Conservation (phyloP, 2,113 vertebrate species). For the Neotoma lepida region DNA sequence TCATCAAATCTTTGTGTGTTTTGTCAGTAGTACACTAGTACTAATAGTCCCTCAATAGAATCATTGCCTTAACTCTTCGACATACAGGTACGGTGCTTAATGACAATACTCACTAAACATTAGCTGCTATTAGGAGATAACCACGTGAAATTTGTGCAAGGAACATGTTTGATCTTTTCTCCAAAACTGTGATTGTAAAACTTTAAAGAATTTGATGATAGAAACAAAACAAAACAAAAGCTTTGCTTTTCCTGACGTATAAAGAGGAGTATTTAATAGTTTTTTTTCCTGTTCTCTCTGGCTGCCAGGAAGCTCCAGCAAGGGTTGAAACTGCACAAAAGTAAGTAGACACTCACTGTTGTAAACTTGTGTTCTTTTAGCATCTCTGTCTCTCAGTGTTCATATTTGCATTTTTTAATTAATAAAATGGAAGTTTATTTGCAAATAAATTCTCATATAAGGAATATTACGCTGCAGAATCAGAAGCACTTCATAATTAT, state of each 20-base stretch:
- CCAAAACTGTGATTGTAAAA: constrained; percentile 5
- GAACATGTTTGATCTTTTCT: neutral
- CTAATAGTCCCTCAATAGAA: constrained; percentile 7
- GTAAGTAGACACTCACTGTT: neutral
- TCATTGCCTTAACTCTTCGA: neutral
- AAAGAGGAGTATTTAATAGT: neutral
- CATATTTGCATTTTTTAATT: neutral
- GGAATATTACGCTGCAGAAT: neutral
- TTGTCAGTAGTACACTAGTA: neutral
- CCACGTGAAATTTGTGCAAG: neutral
- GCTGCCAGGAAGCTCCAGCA: neutral
- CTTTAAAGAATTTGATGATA: neutral
- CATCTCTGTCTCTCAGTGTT: neutral
- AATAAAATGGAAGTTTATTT: neutral
- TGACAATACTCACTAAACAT: neutral
- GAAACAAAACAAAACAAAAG: neutral
- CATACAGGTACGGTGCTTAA: neutral
- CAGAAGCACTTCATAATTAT: neutral
- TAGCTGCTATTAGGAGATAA: neutral
- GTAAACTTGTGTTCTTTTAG: neutral
- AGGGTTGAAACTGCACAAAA: neutral
- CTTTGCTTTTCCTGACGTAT: constrained; percentile 18
- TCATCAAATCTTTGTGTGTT: neutral
- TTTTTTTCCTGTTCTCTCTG: neutral
- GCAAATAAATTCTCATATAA: neutral